Percentiles rank a stretch among this genome's conserved stretches.
Conservation (phyloP, 1,140 invertebrate genomes). For the Neoseiulus cucumeris region DNA sequence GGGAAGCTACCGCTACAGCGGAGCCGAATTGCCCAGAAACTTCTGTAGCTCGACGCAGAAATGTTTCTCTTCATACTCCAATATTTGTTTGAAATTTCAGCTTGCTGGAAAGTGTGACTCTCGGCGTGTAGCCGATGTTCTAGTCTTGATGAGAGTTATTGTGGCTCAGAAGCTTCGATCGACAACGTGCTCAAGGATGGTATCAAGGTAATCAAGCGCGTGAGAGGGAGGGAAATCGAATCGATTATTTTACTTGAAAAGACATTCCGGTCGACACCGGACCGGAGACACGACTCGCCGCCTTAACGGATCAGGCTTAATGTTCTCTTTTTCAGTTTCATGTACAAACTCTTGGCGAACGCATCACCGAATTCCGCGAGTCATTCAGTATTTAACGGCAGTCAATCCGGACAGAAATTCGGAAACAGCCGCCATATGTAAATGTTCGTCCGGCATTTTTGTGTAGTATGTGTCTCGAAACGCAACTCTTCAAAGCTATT, state of each 20-base stretch:
- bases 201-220: conserved; percentile 25
- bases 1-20: too few species aligned
- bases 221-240: too few species aligned
- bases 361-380: conserved; percentile 58
- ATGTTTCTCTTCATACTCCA: background rate
- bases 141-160: conserved; percentile 73
- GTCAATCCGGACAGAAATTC: conserved; percentile 73
- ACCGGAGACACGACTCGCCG: too few species aligned
- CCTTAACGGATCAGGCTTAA: too few species aligned
- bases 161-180: conserved; percentile 60
- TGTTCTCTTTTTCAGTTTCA: conserved; percentile 35
- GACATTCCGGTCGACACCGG: too few species aligned
- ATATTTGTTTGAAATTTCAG: conserved; percentile 30
- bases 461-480: too few species aligned
- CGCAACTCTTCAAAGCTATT: too few species aligned
- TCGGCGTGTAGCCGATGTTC: conserved; percentile 62
- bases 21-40: too few species aligned
- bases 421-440: conserved; percentile 44
- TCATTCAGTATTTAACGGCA: conserved; percentile 65
- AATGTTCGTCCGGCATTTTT: background rate
- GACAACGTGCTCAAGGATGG: conserved; percentile 85
- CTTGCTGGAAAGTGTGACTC: conserved; percentile 69
- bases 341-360: conserved; percentile 63
- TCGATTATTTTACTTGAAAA: too few species aligned
- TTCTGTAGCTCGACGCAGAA: too few species aligned